These are phyloP conservation scores for Cladorhizidae sp. DNA, from an alignment of 37 sponge, comb jelly and placozoan species.

Conservation along the genomic window DNA sequence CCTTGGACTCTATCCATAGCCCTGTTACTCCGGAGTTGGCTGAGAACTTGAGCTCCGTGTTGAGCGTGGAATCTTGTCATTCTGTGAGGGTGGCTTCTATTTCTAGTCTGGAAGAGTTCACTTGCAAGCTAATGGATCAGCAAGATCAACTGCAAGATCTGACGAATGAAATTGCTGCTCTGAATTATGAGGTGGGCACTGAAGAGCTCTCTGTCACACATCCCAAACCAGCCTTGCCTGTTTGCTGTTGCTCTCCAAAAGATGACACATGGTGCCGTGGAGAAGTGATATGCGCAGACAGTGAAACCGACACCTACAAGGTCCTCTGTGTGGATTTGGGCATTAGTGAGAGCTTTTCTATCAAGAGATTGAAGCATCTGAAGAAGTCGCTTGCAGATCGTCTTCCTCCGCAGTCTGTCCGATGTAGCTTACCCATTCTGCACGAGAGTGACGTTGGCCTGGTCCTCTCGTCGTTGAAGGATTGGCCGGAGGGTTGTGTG, in stretches of 20 bases:
- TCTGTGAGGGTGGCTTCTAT: not conserved
- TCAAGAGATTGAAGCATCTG: conserved; percentile 24
- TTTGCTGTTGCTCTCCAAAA: conserved; percentile 12
- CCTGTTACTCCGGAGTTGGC: not conserved
- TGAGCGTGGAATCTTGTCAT: not conserved
- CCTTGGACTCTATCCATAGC: not conserved
- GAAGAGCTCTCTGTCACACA: not conserved
- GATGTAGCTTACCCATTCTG: conserved; percentile 12
- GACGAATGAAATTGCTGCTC: conserved; percentile 3
- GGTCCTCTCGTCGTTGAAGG: not conserved
- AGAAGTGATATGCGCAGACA: not conserved
- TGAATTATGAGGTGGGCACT: not conserved
- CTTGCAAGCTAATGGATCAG: conserved; percentile 12
- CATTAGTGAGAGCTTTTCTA: conserved; percentile 29
- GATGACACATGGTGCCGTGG: conserved; percentile 37
- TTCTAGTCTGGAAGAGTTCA: conserved; percentile 28
- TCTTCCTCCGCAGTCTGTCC: conserved; percentile 24
- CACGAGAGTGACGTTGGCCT: conserved; percentile 35
- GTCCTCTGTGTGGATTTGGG: conserved; percentile 65
- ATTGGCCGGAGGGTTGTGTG: conserved; percentile 28
- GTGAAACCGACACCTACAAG: not conserved
- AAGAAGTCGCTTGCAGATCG: not conserved
- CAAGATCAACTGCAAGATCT: not conserved
- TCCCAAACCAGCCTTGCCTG: conserved; percentile 14
- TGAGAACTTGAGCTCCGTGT: not conserved